Evolutionary conservation across 35 echinoderm and acorn worm genomes (phyloP).

Genomic region (Amphiura filiformis): DNA sequence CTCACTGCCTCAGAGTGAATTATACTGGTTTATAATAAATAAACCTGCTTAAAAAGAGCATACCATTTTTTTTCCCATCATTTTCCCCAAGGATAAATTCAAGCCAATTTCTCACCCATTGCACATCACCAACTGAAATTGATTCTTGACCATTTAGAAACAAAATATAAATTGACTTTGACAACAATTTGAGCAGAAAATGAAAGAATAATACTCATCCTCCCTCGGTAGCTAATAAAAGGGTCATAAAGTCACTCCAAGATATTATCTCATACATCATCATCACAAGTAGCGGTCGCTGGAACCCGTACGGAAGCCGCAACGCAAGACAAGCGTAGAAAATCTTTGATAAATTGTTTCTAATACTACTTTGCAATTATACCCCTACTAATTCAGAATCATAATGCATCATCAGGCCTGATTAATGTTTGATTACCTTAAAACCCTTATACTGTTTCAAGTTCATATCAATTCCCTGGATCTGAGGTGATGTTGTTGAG

Average conservation of each 20-base stretch:
- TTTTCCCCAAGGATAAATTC: no score
- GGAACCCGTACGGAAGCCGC: not conserved
- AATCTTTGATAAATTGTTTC: conserved; percentile 5
- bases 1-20: no score
- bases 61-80: no score
- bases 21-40: no score
- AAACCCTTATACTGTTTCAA: no score
- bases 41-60: no score
- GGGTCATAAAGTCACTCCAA: not conserved
- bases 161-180: not conserved
- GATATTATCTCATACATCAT: not conserved
- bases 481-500: not conserved
- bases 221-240: not conserved
- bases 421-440: not conserved
- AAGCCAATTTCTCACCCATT: no score
- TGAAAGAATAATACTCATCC: not conserved
- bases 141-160: no score
- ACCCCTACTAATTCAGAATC: not conserved
- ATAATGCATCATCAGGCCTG: not conserved
- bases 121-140: no score
- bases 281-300: not conserved
- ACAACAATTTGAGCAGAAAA: not conserved
- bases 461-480: not conserved
- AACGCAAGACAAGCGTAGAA: not conserved
- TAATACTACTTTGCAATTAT: not conserved